Conservation (phyloP, 2,888 invertebrate species). For the Philonicus albiceps region DNA sequence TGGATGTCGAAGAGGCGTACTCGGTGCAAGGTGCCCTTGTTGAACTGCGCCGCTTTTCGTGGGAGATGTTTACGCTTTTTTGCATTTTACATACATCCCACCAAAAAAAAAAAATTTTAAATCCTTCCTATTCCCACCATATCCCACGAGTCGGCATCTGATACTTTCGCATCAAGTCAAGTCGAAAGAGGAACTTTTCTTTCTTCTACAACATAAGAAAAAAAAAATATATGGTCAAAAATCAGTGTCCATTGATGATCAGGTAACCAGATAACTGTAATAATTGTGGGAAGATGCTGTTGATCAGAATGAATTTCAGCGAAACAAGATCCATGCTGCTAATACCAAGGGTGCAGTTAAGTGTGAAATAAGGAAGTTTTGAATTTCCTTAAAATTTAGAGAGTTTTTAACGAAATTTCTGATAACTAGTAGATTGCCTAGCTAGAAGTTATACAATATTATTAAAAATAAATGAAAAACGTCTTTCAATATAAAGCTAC, state of each 20-base stretch:
- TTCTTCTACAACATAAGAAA: not conserved
- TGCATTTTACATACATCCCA: not conserved
- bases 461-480: too few relatives aligned
- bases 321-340: not conserved
- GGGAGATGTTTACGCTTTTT: not conserved
- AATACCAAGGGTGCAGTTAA: not conserved
- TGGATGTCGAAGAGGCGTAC: not conserved
- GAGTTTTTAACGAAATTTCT: not conserved
- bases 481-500: too few relatives aligned
- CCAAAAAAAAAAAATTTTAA: not conserved
- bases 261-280: not conserved
- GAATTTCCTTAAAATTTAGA: not conserved
- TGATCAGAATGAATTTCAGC: not conserved
- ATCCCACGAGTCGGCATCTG: not conserved
- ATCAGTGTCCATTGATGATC: not conserved
- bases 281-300: not conserved
- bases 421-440: not conserved
- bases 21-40: not conserved
- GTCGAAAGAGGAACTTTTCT: not conserved
- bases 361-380: not conserved
- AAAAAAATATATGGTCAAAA: not conserved
- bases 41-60: not conserved
- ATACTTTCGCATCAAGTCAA: not conserved
- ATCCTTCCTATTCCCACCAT: not conserved
- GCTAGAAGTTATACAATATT: too few relatives aligned